phyloP scores from a whole-genome alignment of 2,113 vertebrate species.

The Nyctereutes procyonoides region DNA sequence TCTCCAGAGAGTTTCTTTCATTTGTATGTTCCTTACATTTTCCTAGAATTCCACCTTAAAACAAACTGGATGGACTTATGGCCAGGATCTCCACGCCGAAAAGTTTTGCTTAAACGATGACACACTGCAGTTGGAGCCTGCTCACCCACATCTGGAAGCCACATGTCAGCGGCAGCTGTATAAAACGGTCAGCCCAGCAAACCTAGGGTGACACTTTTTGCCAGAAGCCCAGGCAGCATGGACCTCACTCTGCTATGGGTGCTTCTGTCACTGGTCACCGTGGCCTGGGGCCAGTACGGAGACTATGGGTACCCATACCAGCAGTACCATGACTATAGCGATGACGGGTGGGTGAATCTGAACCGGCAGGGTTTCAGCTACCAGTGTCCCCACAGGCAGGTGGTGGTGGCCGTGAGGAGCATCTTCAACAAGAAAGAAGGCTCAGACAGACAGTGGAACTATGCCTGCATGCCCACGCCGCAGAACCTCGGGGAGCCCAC shows the following conservation, averaged over 20 bases:
- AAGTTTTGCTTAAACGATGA: constrained; percentile 86
- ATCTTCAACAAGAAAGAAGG: constrained; percentile 94
- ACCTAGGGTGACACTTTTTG: constrained; percentile 73
- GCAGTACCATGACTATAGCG: constrained; percentile 88
- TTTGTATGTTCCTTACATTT: neutral
- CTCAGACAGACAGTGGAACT: constrained; percentile 95
- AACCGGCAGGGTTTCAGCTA: constrained; percentile 97
- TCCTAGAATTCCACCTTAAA: constrained; percentile 89
- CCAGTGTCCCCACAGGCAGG: constrained; percentile 96
- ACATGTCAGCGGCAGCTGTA: constrained; percentile 88
- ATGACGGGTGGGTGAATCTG: constrained; percentile 94
- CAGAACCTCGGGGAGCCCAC: constrained; percentile 92
- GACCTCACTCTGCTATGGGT: constrained; percentile 86
- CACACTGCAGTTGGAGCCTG: constrained; percentile 89
- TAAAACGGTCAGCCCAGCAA: constrained; percentile 87
- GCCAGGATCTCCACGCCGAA: constrained; percentile 77
- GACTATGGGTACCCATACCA: constrained; percentile 83
- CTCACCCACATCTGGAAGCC: constrained; percentile 95
- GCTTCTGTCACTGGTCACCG: constrained; percentile 85
- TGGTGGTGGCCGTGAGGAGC: constrained; percentile 93
- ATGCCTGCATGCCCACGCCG: constrained; percentile 94
- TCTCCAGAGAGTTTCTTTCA: neutral
- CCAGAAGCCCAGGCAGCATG: constrained; percentile 87
- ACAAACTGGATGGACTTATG: constrained; percentile 74
- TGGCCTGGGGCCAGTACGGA: constrained; percentile 86